Conservation (phyloP, 2,113 vertebrate species). For the Rhabdornis inornatus region DNA sequence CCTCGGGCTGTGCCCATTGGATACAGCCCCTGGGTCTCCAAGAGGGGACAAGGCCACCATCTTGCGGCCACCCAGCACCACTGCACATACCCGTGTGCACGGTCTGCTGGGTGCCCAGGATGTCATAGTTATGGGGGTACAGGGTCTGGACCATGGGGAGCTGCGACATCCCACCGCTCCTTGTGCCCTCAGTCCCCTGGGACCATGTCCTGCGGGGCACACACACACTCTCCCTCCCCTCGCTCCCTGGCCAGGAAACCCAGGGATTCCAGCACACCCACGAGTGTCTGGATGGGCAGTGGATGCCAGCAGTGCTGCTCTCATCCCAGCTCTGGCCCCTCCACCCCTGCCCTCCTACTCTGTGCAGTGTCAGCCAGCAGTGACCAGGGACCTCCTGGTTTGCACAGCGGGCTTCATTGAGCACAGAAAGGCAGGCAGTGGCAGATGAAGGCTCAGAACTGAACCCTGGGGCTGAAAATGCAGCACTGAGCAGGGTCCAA, state of each 20-base stretch:
- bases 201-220: rapidly evolving
- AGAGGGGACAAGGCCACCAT: slow-evolving; percentile 48
- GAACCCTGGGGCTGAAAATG: neutral
- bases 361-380: slow-evolving; percentile 54
- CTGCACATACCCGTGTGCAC: slow-evolving; percentile 34
- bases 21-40: neutral
- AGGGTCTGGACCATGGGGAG: neutral
- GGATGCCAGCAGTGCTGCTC: neutral
- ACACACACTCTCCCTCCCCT: rapidly evolving
- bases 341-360: neutral
- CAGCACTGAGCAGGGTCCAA: neutral
- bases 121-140: neutral
- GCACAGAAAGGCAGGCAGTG: neutral
- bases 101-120: neutral
- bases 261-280: neutral
- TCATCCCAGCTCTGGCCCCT: neutral
- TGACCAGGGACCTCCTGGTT: slow-evolving; percentile 50
- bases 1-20: neutral
- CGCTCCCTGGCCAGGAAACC: neutral
- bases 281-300: neutral
- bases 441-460: neutral
- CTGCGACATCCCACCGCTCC: neutral
- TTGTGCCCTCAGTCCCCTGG: neutral
- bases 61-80: slow-evolving; percentile 38
- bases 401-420: slow-evolving; percentile 71